Base-by-base conservation (phyloP, 2,888 invertebrate species). In the Melanostoma mellinum region DNA sequence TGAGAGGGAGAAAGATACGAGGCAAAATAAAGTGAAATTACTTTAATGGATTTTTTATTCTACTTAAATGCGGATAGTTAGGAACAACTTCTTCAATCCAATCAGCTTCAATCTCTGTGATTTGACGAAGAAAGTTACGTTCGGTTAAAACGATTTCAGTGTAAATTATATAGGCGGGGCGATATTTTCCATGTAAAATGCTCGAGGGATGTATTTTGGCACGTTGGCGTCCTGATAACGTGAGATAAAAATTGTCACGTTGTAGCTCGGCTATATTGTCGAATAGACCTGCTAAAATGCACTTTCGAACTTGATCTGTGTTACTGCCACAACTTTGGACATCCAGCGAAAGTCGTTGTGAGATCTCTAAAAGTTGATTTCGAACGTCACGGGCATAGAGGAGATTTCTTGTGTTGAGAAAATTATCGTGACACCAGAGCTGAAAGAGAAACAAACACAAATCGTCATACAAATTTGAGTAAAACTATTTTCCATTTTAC, bases 361-460 rank as follows among this genome's bases (percentile, higher is more conserved):
- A 95, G 55, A 97, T 93, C 35, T 94, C 94, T 8, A 94, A 90
- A 80, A 99, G 92, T 90, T 99, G 98, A 65, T 94, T 93, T 58
- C 97, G 93, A 2, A 98, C 95, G 86, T 97, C 95, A 53, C 92
- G 91, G 0, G 97, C 98, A 88, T 96, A 96, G 48, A 93, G 92
- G 88, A 99, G 93, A 92, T 98, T 97, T 86, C 97, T 93, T 82
- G 93, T 92, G 89, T 97, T 96, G 61, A 98, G 92, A 89, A 94
- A 98, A 91, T 98, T 97, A 86, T 97, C 97, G 88, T 94, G 95
- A 89, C 98, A 98, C 97, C 97, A 98, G 90, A 90, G 76, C 90
- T 90, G 42, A 42, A 85, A 86, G 38, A 58, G 44, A 61, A 80
- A 60, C 32, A 9, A 55, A n/a, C 48, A 10, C 6, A 9, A 65